A percentile compares a stretch with the other conserved stretches of the same genome.
These are phyloP conservation scores for Cheirogaleus major DNA, from an alignment of 2,797 vertebrate genomes.

Conservation along the genomic window DNA sequence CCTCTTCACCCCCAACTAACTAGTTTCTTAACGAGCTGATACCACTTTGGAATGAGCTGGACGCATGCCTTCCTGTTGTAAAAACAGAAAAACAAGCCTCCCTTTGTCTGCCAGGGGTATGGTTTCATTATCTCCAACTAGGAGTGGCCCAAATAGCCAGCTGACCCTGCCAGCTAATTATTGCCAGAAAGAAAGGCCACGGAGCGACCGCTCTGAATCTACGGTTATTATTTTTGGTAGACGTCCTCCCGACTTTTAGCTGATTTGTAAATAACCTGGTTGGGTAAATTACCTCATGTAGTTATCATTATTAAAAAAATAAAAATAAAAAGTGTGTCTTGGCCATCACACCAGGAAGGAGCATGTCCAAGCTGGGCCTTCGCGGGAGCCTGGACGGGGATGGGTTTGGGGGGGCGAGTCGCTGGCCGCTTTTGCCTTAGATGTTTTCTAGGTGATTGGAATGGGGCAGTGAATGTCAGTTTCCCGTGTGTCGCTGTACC, in stretches of 20 bases:
- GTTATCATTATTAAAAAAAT: neutral
- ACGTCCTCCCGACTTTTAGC: neutral
- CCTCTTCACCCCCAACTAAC: neutral
- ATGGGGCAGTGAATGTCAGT: neutral
- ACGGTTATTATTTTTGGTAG: neutral
- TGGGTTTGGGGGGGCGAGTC: neutral
- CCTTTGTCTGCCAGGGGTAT: neutral
- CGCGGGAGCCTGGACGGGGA: neutral
- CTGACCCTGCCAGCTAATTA: slow-evolving; percentile 72
- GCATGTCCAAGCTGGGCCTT: neutral
- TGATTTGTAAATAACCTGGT: slow-evolving; percentile 15
- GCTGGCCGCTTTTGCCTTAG: neutral
- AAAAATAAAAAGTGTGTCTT: neutral
- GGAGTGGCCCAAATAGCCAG: slow-evolving; percentile 63
- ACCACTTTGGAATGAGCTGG: slow-evolving; percentile 21
- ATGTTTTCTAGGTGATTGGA: neutral
- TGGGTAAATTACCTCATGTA: slow-evolving; percentile 8
- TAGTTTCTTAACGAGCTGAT: slow-evolving; percentile 3
- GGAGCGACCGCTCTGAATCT: neutral
- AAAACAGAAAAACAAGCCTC: slow-evolving; percentile 59
- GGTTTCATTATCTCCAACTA: slow-evolving; percentile 1
- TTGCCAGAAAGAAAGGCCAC: slow-evolving; percentile 5
- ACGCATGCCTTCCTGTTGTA: neutral
- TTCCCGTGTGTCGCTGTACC: neutral
- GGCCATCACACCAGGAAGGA: neutral